These are phyloP conservation scores for Tyrannus savana DNA, from an alignment of 2,113 vertebrate species.

Conservation along the genomic window DNA sequence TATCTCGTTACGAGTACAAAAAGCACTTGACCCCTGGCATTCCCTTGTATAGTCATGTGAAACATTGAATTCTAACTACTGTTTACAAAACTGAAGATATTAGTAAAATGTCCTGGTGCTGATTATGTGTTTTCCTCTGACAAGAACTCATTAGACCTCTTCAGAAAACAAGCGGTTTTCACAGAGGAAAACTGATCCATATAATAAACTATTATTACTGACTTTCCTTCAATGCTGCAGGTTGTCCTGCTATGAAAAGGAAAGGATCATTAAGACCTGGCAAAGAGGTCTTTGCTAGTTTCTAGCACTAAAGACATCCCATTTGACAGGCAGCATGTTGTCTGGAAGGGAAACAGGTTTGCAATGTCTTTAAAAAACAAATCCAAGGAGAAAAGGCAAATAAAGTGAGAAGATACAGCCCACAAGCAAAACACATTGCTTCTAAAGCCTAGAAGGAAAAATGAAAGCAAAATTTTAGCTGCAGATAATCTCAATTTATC, in stretches of 20 bases:
- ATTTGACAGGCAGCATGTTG: background rate
- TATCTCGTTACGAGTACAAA: background rate
- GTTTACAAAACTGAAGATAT: slow-evolving; percentile 1
- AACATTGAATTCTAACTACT: slow-evolving; percentile 14
- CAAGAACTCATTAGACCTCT: background rate
- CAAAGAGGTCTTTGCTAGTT: background rate
- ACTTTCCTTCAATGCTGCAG: background rate
- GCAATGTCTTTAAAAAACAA: background rate
- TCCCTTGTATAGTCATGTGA: background rate
- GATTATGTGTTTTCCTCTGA: background rate
- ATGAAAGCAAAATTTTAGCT: background rate
- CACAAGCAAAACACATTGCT: background rate
- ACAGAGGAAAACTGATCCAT: background rate
- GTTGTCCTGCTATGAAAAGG: background rate
- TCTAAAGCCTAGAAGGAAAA: background rate
- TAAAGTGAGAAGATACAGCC: background rate
- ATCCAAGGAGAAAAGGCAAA: background rate
- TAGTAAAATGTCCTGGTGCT: background rate
- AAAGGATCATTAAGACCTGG: background rate
- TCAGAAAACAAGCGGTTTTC: background rate
- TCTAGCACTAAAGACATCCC: background rate
- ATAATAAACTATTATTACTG: background rate
- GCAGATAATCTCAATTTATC: background rate
- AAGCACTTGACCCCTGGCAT: background rate
- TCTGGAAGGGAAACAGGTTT: background rate